Evolutionary conservation across 2,797 vertebrate species (phyloP), one percentile per base, ranked within the genome.

Genomic region (Pampus argenteus): DNA sequence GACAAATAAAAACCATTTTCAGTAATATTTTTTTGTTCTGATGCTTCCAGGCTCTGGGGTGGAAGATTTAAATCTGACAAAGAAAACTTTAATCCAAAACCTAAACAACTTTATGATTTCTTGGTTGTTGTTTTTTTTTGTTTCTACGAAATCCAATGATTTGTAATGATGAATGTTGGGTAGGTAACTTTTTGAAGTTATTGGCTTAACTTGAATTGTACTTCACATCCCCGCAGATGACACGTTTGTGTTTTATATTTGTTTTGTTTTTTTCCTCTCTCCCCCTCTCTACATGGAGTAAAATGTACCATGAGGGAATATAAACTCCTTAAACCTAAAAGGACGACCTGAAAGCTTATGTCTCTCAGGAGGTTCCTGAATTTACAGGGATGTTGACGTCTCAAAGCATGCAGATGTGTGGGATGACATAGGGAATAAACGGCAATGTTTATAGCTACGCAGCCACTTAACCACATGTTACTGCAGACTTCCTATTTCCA

Each of bases 1-100:
- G 87, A 90, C 81, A 96, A 93, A 98, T 97, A 99, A 98, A 98
- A 98, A 96, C 94, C 90, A 89, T 93, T 95, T 93, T 94, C 89
- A 92, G 91, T 93, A 92, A 81, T 85, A 82, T 78, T 74, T 71
- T 72, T 76, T 64, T 77, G 81, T 89, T 90, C 82, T 89, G 83
- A 89, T 90, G 85, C 83, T 88, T 91, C 71, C 82, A 79, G 65
- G 50, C 88, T 81, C 75, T 76, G 60, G 58, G 75, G 76, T 66
- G 60, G 59, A 71, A 68, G 44, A 81, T 81, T 81, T 62, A 59
- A 70, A 57, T 47, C 34, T 48, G 29, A 48, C 45, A 22, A 22
- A 3, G n/a, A 13, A 20, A 40, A 40, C 13, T 40, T 40, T 40
- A 40, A 13, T 40, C 14, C 5, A 14, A 40, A 44, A 44, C 40